Evolutionary conservation across 2,113 vertebrate genomes (phyloP).

Genomic region (Carollia perspicillata): DNA sequence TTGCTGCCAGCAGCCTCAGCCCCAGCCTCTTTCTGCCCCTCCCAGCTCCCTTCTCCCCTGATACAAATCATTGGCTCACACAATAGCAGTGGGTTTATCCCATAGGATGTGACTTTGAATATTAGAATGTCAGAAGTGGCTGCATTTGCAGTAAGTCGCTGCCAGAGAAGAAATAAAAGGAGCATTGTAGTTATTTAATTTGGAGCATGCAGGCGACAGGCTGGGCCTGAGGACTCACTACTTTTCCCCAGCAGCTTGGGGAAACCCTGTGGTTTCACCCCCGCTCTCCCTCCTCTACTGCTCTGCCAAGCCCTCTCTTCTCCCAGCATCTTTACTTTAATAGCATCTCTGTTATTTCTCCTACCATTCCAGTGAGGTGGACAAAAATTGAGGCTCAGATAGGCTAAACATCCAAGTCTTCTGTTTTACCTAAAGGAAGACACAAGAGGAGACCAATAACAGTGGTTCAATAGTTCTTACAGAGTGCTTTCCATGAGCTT

Average conservation of each 20-base stretch:
- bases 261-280: neutral
- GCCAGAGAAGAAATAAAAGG: constrained; percentile 81
- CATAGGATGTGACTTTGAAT: constrained; percentile 77
- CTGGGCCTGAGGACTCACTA: neutral
- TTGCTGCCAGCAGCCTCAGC: neutral
- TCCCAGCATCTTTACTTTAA: neutral
- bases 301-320: neutral
- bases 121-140: constrained; percentile 81
- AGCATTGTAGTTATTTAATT: constrained; percentile 81
- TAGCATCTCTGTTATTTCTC: neutral
- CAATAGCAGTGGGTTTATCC: constrained; percentile 76
- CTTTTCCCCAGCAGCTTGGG: neutral
- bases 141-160: constrained; percentile 77
- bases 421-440: neutral
- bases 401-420: neutral
- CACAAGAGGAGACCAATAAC: neutral
- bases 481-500: neutral
- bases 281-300: neutral
- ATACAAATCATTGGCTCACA: constrained; percentile 71
- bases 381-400: neutral
- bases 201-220: constrained; percentile 37
- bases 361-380: neutral
- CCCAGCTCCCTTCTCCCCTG: constrained; percentile 25
- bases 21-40: constrained; percentile 20
- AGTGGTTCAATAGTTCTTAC: accelerated